phyloP scores from a whole-genome alignment of 92 coral and sea anemone genomes.

The Palythoa heliodiscus region DNA sequence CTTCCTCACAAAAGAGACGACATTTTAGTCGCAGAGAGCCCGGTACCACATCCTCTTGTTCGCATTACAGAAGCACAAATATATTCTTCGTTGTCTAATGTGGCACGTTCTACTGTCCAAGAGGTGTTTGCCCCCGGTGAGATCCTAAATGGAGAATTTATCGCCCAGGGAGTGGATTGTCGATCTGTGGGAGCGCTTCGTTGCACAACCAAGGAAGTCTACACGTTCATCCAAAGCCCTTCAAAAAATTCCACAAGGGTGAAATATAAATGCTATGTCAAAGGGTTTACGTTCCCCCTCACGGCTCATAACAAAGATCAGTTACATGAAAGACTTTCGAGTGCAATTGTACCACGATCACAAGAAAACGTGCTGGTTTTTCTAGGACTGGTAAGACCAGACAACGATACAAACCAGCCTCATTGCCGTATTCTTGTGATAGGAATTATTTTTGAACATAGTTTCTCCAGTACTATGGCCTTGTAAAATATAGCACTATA shows the following conservation, averaged over 20 bases:
- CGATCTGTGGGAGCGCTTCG: conserved; percentile 18
- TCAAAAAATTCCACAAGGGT: neutral
- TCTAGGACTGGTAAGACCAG: neutral
- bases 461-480: neutral
- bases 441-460: neutral
- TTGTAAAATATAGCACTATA: too few species aligned
- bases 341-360: neutral
- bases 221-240: neutral
- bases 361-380: neutral
- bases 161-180: neutral
- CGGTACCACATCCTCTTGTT: neutral
- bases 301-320: conserved; percentile 11
- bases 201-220: neutral
- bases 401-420: neutral
- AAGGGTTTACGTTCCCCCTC: neutral
- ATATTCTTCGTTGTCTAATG: neutral
- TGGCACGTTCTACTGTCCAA: neutral
- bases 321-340: neutral
- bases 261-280: neutral
- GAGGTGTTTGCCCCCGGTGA: conserved; percentile 13
- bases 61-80: neutral
- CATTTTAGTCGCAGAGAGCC: neutral
- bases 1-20: conserved; percentile 6
- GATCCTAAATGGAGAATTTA: neutral
- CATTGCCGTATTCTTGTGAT: conserved; percentile 6